phyloP scores from a whole-genome alignment of 2,888 invertebrate genomes.

The Drosophila meridionalis region DNA sequence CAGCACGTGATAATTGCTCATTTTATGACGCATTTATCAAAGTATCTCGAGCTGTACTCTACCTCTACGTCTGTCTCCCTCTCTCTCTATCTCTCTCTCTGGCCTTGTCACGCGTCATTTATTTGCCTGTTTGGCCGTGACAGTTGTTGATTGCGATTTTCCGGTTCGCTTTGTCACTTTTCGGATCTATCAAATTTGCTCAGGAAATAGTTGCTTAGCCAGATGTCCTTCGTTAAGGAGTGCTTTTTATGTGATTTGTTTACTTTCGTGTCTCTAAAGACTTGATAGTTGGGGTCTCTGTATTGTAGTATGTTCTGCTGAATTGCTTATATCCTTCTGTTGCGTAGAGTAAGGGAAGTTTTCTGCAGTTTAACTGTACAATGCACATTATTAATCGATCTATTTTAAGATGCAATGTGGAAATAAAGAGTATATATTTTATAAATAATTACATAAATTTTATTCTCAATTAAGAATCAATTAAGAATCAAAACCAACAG shows the following conservation, averaged over 20 bases:
- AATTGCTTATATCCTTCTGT: no score
- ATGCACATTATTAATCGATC: no score
- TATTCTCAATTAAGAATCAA: no score
- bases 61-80: slow-evolving; percentile 1
- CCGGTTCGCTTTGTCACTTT: slow-evolving; percentile 27
- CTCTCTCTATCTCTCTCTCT: slow-evolving; percentile 3
- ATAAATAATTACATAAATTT: no score
- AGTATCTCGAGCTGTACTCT: slow-evolving; percentile 49
- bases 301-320: no score
- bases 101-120: slow-evolving; percentile 73
- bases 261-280: not conserved
- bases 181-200: slow-evolving; percentile 23
- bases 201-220: slow-evolving; percentile 19
- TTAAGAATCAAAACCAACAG: no score
- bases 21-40: slow-evolving; percentile 81
- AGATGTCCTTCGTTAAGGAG: not conserved
- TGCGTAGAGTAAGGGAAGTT: no score
- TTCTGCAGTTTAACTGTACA: no score
- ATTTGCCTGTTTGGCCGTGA: slow-evolving; percentile 70
- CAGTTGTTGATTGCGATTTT: slow-evolving; percentile 70
- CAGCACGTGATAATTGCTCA: slow-evolving; percentile 81
- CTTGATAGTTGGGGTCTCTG: not conserved
- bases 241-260: no score
- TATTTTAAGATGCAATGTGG: no score
- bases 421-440: no score